Conservation (phyloP, 2,888 invertebrate genomes). For the Pristionchus fissidentatus region DNA sequence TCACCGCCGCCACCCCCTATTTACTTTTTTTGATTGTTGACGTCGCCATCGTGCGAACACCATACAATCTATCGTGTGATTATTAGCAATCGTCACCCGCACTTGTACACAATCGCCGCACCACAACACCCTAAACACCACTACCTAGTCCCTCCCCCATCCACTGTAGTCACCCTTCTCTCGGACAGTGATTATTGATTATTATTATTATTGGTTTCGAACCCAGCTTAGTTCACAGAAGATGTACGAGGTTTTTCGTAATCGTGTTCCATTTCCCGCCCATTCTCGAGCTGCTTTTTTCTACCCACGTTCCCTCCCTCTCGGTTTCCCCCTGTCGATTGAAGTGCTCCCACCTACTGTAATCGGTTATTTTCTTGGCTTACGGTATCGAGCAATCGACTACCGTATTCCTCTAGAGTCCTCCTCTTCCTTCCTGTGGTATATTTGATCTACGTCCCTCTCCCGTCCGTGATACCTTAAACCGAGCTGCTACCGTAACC, state of each 20-base stretch:
- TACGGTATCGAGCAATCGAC: background rate
- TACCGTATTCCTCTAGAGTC: background rate
- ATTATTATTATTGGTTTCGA: background rate
- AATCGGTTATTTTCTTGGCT: background rate
- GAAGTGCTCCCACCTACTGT: background rate
- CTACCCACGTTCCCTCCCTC: background rate
- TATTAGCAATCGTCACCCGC: too few relatives aligned
- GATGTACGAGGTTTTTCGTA: constrained; percentile 8
- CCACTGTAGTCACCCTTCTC: background rate
- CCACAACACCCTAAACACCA: too few relatives aligned
- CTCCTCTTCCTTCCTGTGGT: background rate
- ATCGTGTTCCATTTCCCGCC: background rate
- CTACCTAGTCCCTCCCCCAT: too few relatives aligned
- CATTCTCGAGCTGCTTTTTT: background rate
- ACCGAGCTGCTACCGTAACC: background rate
- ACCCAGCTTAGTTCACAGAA: background rate
- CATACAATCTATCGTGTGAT: too few relatives aligned
- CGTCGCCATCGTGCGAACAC: too few relatives aligned
- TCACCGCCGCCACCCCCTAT: too few relatives aligned
- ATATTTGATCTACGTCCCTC: background rate
- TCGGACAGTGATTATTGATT: background rate
- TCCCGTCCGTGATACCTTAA: background rate
- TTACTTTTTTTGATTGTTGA: background rate
- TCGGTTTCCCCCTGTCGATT: background rate
- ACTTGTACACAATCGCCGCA: constrained; percentile 19